A percentile compares a stretch with the other conserved stretches of the same genome.
Conservation (phyloP, 2,797 vertebrate genomes). For the Morus bassanus region DNA sequence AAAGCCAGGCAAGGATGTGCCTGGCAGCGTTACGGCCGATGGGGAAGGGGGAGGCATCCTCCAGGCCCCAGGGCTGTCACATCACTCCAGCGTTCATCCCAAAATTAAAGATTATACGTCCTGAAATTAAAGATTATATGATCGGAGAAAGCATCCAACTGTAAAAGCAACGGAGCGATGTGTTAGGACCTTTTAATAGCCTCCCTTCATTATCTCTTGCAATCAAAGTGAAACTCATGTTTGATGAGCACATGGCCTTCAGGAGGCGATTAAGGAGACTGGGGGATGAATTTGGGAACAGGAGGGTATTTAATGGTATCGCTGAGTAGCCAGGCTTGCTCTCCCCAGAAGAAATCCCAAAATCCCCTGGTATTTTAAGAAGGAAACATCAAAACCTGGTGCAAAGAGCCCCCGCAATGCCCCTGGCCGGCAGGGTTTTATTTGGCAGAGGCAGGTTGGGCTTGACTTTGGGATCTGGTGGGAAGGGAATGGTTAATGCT, state of each 20-base stretch:
- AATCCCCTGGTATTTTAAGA: background rate
- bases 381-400: background rate
- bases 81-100: background rate
- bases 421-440: accelerated
- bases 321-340: background rate
- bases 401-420: background rate
- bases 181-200: background rate
- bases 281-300: background rate
- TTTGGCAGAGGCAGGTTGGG: accelerated
- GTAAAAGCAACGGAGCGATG: background rate
- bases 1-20: accelerated
- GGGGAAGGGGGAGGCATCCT: background rate
- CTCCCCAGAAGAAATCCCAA: background rate
- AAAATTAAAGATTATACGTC: background rate
- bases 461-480: background rate
- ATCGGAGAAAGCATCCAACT: background rate
- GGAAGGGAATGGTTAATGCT: background rate
- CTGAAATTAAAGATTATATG: background rate
- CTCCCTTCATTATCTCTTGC: background rate
- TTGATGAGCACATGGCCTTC: background rate
- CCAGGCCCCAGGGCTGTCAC: background rate
- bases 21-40: accelerated
- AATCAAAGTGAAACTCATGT: background rate
- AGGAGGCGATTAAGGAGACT: background rate
- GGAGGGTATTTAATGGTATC: background rate